Conservation (phyloP, 2,888 invertebrate species). For the Kryphioiulus occultus region DNA sequence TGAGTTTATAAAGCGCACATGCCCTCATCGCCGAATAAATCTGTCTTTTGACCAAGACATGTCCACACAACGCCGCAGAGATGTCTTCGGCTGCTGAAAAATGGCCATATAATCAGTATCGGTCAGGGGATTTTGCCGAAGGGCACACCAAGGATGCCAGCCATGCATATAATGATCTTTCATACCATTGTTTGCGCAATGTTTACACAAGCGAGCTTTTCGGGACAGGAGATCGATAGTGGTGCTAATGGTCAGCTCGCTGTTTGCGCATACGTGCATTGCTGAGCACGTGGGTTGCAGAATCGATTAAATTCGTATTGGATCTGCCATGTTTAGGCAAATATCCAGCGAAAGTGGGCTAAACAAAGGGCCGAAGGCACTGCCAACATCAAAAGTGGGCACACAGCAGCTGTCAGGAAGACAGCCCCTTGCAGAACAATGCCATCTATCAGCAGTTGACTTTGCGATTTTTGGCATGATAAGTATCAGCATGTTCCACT, state of each 20-base stretch:
- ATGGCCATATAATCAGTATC: background rate
- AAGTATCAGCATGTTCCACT: background rate
- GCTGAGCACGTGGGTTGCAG: too few relatives aligned
- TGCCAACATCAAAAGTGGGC: background rate
- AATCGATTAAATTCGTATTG: background rate
- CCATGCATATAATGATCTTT: background rate
- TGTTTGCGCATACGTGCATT: background rate
- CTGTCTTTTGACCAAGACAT: background rate
- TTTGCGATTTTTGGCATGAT: background rate
- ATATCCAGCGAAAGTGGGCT: background rate
- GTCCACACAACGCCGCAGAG: background rate
- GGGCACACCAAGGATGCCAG: background rate
- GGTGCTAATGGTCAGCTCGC: background rate
- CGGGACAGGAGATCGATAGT: background rate
- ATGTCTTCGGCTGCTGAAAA: background rate
- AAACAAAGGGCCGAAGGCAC: background rate
- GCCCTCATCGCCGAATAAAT: background rate
- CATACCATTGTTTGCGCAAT: background rate
- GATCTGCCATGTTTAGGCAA: background rate
- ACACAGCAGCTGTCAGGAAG: background rate
- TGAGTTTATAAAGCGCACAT: background rate
- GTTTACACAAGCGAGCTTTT: background rate
- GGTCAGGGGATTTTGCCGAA: background rate
- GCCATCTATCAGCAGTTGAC: background rate
- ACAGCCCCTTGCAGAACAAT: background rate